A percentile compares a stretch with the other conserved stretches of the same genome.
phyloP scores from a whole-genome alignment of 2,113 vertebrate species.

The Diphyllodes magnificus region DNA sequence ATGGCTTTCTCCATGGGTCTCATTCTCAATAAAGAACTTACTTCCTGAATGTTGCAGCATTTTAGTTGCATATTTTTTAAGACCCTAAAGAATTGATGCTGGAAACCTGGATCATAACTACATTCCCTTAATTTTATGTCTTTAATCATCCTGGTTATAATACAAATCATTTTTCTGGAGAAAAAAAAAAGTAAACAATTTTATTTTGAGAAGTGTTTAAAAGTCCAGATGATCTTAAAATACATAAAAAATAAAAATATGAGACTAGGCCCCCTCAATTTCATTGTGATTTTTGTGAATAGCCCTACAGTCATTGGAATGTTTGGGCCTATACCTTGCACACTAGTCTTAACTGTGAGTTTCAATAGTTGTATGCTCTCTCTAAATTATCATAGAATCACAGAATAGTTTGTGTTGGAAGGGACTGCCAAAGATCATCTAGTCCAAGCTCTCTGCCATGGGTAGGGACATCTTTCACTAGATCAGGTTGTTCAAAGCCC shows the following conservation, averaged over 20 bases:
- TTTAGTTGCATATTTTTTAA: background rate
- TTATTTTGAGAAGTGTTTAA: background rate
- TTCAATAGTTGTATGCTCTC: background rate
- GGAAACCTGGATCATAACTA: background rate
- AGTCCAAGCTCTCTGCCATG: background rate
- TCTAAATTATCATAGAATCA: background rate
- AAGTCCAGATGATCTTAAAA: background rate
- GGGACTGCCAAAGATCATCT: background rate
- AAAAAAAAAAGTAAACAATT: background rate
- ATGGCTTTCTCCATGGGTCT: background rate
- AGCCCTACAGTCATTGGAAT: background rate
- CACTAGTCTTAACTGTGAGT: background rate
- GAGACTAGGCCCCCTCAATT: background rate
- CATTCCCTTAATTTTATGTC: background rate
- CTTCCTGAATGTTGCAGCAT: background rate
- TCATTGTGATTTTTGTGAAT: background rate
- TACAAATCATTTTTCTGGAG: background rate
- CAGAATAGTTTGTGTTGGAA: background rate
- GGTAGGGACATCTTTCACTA: background rate
- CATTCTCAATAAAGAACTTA: background rate
- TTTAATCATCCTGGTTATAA: background rate
- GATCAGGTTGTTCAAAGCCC: background rate
- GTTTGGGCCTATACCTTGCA: background rate
- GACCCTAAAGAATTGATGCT: background rate
- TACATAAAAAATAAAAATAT: background rate